These are phyloP conservation scores for Aricia agestis DNA, from an alignment of 1,140 invertebrate genomes.

Conservation along the genomic window DNA sequence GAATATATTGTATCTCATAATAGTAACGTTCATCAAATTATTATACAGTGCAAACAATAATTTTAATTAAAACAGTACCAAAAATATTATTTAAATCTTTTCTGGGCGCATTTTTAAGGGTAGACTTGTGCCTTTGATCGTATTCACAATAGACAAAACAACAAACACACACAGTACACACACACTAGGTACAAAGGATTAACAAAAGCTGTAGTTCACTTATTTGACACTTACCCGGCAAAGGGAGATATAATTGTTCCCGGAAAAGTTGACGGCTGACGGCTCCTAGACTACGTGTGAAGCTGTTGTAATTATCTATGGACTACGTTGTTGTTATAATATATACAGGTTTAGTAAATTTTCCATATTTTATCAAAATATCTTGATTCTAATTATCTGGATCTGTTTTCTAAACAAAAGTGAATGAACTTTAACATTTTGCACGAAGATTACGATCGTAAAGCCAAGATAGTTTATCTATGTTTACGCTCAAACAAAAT, in stretches of 20 bases:
- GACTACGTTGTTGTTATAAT: too few relatives aligned
- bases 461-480: not conserved
- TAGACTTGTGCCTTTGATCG: not conserved
- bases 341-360: too few relatives aligned
- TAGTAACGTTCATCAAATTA: too few relatives aligned
- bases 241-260: slow-evolving; percentile 5
- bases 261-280: slow-evolving; percentile 1
- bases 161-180: too few relatives aligned
- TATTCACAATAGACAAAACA: not conserved
- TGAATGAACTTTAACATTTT: not conserved
- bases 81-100: not conserved
- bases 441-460: not conserved
- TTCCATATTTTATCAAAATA: too few relatives aligned
- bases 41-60: too few relatives aligned
- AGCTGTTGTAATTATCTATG: not conserved
- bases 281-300: not conserved
- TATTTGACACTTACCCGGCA: not conserved
- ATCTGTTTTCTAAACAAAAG: too few relatives aligned
- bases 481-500: not conserved
- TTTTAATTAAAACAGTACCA: not conserved
- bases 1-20: too few relatives aligned
- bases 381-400: too few relatives aligned
- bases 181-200: not conserved
- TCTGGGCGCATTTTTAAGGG: not conserved
- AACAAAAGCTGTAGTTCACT: not conserved